Evolutionary conservation across 2,888 invertebrate species (phyloP).

Genomic region (Machimus atricapillus): DNA sequence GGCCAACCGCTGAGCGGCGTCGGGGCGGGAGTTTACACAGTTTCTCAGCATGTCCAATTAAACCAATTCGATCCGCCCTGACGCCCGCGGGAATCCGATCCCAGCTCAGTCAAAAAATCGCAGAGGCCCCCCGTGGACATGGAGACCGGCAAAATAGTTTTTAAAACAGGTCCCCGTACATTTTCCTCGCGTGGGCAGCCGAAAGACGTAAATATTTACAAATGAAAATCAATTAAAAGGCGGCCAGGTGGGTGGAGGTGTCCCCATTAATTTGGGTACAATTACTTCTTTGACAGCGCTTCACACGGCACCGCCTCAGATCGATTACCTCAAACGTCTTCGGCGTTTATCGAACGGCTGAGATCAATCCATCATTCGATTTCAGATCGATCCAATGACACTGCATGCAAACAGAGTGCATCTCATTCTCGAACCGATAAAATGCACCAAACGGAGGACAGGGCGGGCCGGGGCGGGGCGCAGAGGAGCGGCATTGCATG

Average conservation of each 20-base stretch:
- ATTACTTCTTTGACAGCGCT: neutral
- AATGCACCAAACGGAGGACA: neutral
- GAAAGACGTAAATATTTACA: neutral
- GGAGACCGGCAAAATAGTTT: neutral
- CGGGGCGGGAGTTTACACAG: neutral
- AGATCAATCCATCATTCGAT: neutral
- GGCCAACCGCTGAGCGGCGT: neutral
- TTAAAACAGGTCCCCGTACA: neutral
- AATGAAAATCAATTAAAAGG: neutral
- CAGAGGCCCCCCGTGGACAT: neutral
- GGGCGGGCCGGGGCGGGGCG: neutral
- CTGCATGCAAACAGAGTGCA: neutral
- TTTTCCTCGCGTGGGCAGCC: neutral
- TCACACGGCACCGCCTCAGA: neutral
- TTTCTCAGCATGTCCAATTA: neutral
- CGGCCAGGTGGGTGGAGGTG: neutral
- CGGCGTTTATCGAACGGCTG: neutral
- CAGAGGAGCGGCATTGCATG: neutral
- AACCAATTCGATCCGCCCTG: neutral
- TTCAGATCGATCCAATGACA: neutral
- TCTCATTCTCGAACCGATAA: neutral
- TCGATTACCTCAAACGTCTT: neutral
- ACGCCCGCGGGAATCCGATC: neutral
- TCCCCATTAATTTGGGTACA: slow-evolving; percentile 9
- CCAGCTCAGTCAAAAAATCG: neutral